Conservation (phyloP, 2,888 invertebrate species). For the Linhomoeus sp. region DNA sequence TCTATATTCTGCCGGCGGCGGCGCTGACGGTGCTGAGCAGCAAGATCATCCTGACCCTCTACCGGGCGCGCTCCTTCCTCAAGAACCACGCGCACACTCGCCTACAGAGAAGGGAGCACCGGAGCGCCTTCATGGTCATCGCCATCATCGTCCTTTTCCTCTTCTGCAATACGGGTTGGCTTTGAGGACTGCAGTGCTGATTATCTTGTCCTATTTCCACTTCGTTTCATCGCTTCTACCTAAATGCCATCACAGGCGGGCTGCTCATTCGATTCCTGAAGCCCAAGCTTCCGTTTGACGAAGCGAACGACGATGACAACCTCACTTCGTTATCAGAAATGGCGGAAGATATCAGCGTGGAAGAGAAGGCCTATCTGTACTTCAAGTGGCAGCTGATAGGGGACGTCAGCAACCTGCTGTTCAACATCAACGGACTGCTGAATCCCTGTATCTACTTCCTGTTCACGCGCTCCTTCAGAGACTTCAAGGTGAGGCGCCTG, state of each 20-base stretch:
- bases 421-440: slow-evolving; percentile 22
- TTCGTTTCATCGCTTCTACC: too few relatives aligned
- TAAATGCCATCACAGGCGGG: too few relatives aligned
- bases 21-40: slow-evolving; percentile 20
- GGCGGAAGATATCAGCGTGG: too few relatives aligned
- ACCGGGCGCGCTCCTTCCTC: neutral
- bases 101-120: slow-evolving; percentile 8
- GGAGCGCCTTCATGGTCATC: slow-evolving; percentile 21
- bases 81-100: neutral
- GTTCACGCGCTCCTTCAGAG: neutral
- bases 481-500: too few relatives aligned
- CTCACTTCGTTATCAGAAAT: too few relatives aligned
- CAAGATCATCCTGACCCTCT: slow-evolving; percentile 14
- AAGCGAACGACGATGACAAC: too few relatives aligned
- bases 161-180: slow-evolving; percentile 20
- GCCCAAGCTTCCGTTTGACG: too few relatives aligned
- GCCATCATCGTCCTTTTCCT: slow-evolving; percentile 23
- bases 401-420: slow-evolving; percentile 22
- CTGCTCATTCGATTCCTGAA: too few relatives aligned
- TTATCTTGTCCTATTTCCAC: too few relatives aligned
- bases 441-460: slow-evolving; percentile 20
- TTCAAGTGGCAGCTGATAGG: neutral
- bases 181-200: too few relatives aligned
- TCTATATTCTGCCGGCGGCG: slow-evolving; percentile 19
- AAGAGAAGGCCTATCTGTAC: too few relatives aligned